These are phyloP conservation scores for Brachylomia viminalis DNA, from an alignment of 2,888 invertebrate genomes.

Conservation along the genomic window DNA sequence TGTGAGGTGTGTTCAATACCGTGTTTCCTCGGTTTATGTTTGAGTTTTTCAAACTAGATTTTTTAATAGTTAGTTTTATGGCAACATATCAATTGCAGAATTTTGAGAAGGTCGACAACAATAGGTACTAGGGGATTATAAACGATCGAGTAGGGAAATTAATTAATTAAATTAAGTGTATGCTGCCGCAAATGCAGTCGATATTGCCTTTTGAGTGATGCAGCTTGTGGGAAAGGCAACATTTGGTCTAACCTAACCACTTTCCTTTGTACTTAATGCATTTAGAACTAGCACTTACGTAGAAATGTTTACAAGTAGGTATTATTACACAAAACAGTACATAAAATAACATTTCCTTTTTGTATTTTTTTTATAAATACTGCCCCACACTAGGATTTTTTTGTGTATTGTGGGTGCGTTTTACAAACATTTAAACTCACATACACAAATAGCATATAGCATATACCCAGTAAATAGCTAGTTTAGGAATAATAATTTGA, in stretches of 20 bases:
- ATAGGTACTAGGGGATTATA: not conserved
- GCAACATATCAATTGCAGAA: not conserved
- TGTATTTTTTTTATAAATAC: no score
- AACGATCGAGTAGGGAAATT: not conserved
- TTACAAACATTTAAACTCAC: no score
- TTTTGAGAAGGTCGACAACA: not conserved
- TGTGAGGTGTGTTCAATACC: conserved; percentile 13
- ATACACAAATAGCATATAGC: no score
- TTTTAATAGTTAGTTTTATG: not conserved
- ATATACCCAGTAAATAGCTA: not conserved
- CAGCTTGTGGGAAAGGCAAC: conserved; percentile 34
- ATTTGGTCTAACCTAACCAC: conserved; percentile 16
- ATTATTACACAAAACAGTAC: no score
- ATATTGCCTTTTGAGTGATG: not conserved
- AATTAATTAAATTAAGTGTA: conserved; percentile 11
- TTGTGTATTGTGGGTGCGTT: no score
- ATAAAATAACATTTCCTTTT: no score
- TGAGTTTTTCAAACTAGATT: not conserved
- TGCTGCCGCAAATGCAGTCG: conserved; percentile 3
- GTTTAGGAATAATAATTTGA: not conserved
- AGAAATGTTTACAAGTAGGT: not conserved
- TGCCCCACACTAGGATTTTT: no score
- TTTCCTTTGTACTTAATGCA: not conserved
- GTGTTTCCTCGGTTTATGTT: not conserved
- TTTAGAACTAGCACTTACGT: not conserved